Base-by-base conservation (phyloP, 2,888 invertebrate genomes). In the Gnatocerus cornutus region DNA sequence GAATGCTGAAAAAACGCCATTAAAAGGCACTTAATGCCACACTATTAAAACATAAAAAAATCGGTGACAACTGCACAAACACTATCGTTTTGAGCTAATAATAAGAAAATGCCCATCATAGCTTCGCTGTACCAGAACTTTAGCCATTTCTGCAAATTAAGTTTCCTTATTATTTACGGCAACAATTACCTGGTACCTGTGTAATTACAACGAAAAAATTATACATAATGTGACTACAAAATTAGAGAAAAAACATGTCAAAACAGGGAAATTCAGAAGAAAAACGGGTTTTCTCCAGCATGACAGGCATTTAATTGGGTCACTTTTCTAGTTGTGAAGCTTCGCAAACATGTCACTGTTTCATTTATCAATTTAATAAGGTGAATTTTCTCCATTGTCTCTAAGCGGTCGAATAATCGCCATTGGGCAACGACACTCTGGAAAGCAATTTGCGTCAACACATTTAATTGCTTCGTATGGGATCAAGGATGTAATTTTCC, bases 401-500 rank as follows among this genome's bases (percentile, higher is more conserved):
- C 12, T 45, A 62, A 33, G n/a, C 45, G 37, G 21, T 41, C 43
- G 58, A 56, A 43, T 59, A 59, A 52, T 68, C 55, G 14, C 10
- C 43, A 50, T 65, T 56, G 30, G 39, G 39, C 16, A 53, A 64
- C 39, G 41, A n/a, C 46, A 46, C 9, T 43, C 43, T 43, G 43
- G 46, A 46, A 50, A 16, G 30, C 37, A 41, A 55, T 46, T 56
- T 56, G 56, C 46, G 56, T 48, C 61, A 50, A 33, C 61, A 14
- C 12, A n/a, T 16, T 61, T 61, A 61, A 61, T 61, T 61, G 30
- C 61, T 39, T 37, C 12, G 61, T 61, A 61, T 61, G 61, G 39
- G 61, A 61, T 63, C 63, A 63, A 52, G 63, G 53, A 63, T 63
- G 52, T 63, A 63, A 52, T 53, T 63, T 63, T 63, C 63, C 63